These are phyloP conservation scores for Eupithecia subfuscata DNA, from an alignment of 2,888 invertebrate genomes.

Conservation along the genomic window DNA sequence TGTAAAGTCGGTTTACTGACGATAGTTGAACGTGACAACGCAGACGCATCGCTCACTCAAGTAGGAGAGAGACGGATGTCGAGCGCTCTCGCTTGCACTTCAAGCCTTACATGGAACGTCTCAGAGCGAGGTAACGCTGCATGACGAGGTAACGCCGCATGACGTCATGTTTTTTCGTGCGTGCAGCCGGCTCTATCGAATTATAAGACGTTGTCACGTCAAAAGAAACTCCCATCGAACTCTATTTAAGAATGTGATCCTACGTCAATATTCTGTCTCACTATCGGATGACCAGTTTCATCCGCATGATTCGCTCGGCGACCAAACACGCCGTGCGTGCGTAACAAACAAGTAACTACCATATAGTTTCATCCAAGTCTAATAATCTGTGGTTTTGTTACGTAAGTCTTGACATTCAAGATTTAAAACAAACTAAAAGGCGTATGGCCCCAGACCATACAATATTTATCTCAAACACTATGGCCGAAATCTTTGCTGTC, in stretches of 20 bases:
- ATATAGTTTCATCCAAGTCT: neutral
- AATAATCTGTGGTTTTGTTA: conserved; percentile 33
- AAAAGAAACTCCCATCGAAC: no score
- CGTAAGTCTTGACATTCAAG: conserved; percentile 52
- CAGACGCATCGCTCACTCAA: no score
- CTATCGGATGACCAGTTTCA: neutral
- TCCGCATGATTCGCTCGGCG: conserved; percentile 30
- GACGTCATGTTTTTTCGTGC: no score
- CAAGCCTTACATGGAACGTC: no score
- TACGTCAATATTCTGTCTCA: neutral
- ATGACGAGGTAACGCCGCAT: no score
- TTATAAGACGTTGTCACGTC: no score
- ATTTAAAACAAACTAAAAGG: conserved; percentile 5
- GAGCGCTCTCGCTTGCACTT: no score
- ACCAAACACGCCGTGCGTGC: conserved; percentile 38
- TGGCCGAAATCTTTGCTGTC: conserved; percentile 46
- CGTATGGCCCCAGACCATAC: conserved; percentile 47
- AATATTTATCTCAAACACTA: conserved; percentile 46
- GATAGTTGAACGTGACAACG: no score
- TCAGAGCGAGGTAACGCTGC: no score
- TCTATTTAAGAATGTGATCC: neutral
- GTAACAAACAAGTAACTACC: neutral
- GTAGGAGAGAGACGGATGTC: no score
- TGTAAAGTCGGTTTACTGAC: no score
- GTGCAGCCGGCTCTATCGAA: no score